phyloP scores from a whole-genome alignment of 2,113 vertebrate species.

The Pterocles gutturalis region DNA sequence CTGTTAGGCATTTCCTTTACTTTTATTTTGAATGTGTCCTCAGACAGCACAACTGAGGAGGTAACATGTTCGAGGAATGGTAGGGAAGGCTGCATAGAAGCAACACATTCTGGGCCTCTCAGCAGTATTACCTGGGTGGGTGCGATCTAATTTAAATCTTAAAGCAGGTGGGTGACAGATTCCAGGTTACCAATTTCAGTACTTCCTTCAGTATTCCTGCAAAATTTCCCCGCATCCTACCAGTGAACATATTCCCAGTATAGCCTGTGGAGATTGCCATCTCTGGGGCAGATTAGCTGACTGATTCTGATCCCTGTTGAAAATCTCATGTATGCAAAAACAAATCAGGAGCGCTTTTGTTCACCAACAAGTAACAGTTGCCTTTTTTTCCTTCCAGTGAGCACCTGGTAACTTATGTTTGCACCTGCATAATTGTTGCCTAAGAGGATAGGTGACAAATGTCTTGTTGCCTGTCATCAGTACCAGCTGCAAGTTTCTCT shows the following conservation, averaged over 20 bases:
- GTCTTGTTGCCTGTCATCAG: conserved; percentile 11
- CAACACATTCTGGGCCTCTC: not conserved
- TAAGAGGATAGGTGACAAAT: conserved; percentile 21
- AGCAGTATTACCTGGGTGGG: not conserved
- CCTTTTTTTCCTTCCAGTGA: not conserved
- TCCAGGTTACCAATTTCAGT: not conserved
- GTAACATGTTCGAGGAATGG: not conserved
- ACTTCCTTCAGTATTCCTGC: not conserved
- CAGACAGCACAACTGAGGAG: not conserved
- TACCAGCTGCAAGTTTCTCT: conserved; percentile 60
- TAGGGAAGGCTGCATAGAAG: not conserved
- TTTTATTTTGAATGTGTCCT: not conserved
- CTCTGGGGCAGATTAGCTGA: not conserved
- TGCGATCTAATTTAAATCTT: not conserved
- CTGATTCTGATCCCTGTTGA: not conserved
- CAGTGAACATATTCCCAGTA: not conserved
- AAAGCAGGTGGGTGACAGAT: not conserved
- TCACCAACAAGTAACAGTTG: not conserved
- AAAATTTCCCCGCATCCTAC: not conserved
- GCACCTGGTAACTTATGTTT: conserved; percentile 30
- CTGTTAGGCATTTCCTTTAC: not conserved
- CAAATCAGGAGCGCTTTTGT: not conserved
- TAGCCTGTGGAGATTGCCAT: not conserved
- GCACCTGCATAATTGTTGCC: conserved; percentile 44
- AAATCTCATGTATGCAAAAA: not conserved